Conservation (phyloP, 2,113 vertebrate species). For the Phalacrocorax pelagicus region DNA sequence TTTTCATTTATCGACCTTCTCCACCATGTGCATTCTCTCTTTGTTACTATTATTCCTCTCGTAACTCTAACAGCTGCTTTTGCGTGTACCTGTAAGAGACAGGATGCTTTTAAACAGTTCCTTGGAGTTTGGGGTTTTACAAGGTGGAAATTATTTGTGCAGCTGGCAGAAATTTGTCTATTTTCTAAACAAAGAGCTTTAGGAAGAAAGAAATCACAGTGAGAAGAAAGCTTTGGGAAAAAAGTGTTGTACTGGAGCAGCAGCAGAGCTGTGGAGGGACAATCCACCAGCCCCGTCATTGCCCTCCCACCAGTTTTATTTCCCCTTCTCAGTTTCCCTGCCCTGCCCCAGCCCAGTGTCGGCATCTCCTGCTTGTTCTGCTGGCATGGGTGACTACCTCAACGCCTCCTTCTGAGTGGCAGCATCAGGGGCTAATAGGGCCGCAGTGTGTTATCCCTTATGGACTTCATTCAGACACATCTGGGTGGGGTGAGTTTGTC, state of each 20-base stretch:
- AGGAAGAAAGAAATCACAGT: not conserved
- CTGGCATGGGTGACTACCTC: not conserved
- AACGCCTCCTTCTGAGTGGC: not conserved
- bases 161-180: not conserved
- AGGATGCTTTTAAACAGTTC: not conserved
- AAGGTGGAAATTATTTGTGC: not conserved
- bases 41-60: not conserved
- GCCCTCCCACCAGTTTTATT: not conserved
- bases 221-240: not conserved
- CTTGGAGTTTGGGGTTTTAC: not conserved
- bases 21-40: not conserved
- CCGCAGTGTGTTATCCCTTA: not conserved
- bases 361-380: not conserved
- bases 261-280: not conserved
- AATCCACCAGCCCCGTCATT: not conserved
- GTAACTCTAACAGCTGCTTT: not conserved
- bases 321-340: not conserved
- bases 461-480: not conserved
- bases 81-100: not conserved
- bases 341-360: too few species aligned
- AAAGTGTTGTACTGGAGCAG: not conserved
- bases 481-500: not conserved
- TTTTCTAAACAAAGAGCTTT: not conserved
- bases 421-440: fast-evolving
- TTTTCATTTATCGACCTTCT: not conserved